Percentiles rank a stretch among this genome's conserved stretches.
Conservation (phyloP, 2,113 vertebrate species). For the Leptodactylus fuscus region DNA sequence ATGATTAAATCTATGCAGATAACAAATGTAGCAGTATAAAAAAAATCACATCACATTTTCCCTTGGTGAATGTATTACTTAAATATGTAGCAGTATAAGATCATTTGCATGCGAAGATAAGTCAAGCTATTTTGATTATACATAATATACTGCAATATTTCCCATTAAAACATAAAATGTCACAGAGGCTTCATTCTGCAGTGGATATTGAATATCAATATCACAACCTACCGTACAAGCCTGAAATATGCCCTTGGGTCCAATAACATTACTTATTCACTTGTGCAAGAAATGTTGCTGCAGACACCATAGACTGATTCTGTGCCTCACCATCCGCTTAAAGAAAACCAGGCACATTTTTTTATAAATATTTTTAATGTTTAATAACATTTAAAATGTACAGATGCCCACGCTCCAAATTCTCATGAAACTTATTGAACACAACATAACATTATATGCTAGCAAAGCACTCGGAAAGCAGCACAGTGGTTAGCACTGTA, state of each 20-base stretch:
- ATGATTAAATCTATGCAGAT: background rate
- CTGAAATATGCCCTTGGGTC: background rate
- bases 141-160: background rate
- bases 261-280: conserved; percentile 5
- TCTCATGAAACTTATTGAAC: too few relatives aligned
- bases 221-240: background rate
- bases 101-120: background rate
- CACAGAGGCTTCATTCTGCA: background rate
- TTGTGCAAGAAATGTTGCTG: background rate
- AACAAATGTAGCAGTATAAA: background rate
- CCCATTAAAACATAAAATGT: background rate
- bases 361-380: too few relatives aligned
- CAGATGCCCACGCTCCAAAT: background rate
- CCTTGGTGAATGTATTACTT: background rate
- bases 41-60: background rate
- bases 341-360: too few relatives aligned
- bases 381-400: background rate
- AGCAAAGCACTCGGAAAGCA: too few relatives aligned
- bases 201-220: background rate
- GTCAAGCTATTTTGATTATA: background rate
- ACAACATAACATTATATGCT: too few relatives aligned
- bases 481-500: too few relatives aligned
- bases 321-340: background rate
- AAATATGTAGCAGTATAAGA: background rate
- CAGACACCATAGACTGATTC: background rate